Evolutionary conservation across 2,888 invertebrate genomes (phyloP).

Genomic region (Acleris sparsana): DNA sequence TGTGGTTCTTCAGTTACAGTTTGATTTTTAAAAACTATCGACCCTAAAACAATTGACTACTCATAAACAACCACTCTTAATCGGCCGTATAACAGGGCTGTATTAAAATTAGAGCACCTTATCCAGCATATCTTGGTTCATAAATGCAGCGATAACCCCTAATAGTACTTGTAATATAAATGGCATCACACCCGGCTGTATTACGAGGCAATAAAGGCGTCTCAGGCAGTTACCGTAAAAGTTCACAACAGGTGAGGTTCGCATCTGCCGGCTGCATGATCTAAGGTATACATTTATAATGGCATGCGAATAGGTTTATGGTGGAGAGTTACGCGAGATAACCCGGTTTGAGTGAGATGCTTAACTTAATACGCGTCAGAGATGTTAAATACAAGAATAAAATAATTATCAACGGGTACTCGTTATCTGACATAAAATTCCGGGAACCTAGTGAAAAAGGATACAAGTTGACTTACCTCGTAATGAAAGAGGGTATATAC

Average conservation of each 20-base stretch:
- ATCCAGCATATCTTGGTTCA: conserved; percentile 15
- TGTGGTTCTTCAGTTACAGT: too few species aligned
- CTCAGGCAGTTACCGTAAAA: conserved; percentile 47
- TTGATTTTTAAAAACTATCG: too few species aligned
- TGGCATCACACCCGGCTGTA: conserved; percentile 31
- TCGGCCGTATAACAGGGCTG: not conserved
- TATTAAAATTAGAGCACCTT: conserved; percentile 9
- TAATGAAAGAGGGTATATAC: too few species aligned
- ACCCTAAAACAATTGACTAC: not conserved
- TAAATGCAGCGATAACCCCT: conserved; percentile 25
- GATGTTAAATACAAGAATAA: too few species aligned
- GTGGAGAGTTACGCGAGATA: not conserved
- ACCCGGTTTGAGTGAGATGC: too few species aligned
- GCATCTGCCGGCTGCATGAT: conserved; percentile 11
- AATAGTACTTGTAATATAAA: conserved; percentile 34
- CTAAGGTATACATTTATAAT: conserved; percentile 10
- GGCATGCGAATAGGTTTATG: not conserved
- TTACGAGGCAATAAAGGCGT: conserved; percentile 40
- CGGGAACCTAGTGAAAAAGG: too few species aligned
- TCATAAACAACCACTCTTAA: not conserved
- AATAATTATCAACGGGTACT: too few species aligned
- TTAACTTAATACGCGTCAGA: too few species aligned
- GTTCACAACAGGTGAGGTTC: conserved; percentile 56
- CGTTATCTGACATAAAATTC: too few species aligned
- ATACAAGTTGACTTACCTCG: too few species aligned